Base-by-base conservation (phyloP, 1,140 invertebrate species). In the Drosophila lowei region DNA sequence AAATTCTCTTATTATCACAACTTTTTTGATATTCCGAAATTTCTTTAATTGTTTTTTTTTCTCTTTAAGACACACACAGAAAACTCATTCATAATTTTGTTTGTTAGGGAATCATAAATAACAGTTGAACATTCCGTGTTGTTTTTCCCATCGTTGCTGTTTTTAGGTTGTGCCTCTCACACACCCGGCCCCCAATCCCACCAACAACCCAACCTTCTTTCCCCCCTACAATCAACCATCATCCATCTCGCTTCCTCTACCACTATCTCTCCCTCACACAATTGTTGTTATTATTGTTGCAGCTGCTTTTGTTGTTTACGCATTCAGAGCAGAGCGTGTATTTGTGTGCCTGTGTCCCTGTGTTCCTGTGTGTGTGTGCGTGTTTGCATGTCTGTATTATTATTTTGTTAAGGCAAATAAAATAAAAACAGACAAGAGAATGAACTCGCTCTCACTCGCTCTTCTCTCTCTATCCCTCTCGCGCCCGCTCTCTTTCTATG, bases 361-460 rank as follows among this genome's bases (percentile, higher is more conserved):
- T n/a, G n/a, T n/a, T n/a, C n/a, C n/a, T 49, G 44, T 52, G 62
- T 61, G 46, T 58, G 59, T 64, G 28, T 84, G 59, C 58, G 65
- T 73, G 81, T 77, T 80, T 80, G 78, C 81, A 77, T 90, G 85
- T 68, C 59, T 79, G 79, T 79, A 70, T 72, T 85, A 81, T 86
- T 86, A 81, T 86, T 86, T 89, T 88, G 78, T 79, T 83, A 79
- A 77, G 48, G 72, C 83, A 83, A 89, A 89, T 89, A 89, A 79
- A 79, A 83, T 78, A 76, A 77, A 38, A 81, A 81, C 78, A 76
- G 75, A 62, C 75, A 77, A 55, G 58, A 71, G 70, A 77, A 77
- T 81, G 56, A 68, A 61, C 77, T 77, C 67, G 70, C 66, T 55
- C 52, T 62, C 25, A 16, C 71, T 72, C 11, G 23, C 70, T 64